phyloP scores from a whole-genome alignment of 1,140 invertebrate species.

The Homalodisca vitripennis region DNA sequence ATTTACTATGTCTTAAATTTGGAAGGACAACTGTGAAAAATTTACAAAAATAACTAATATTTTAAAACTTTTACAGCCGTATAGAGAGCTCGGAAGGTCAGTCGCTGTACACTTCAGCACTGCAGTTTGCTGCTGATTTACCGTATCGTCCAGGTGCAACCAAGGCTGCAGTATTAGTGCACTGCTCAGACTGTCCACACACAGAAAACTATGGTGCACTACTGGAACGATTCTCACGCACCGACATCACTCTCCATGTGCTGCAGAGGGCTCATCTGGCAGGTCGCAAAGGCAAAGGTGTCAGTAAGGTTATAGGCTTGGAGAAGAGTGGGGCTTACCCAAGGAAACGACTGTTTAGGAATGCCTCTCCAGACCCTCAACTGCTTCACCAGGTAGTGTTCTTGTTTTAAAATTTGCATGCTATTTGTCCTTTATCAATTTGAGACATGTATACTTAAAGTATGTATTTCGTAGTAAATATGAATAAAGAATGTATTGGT shows the following conservation, averaged over 20 bases:
- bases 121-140: not conserved
- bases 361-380: not conserved
- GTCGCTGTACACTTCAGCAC: not conserved
- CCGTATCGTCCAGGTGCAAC: not conserved
- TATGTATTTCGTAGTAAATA: no score
- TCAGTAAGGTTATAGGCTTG: conserved; percentile 1
- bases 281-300: not conserved
- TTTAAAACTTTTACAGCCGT: not conserved
- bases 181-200: conserved; percentile 3
- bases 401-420: no score
- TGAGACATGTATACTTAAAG: no score
- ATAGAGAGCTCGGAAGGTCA: not conserved
- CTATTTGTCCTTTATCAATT: no score
- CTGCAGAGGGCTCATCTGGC: not conserved
- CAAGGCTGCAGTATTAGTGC: not conserved
- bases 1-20: no score
- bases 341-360: not conserved
- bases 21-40: no score
- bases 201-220: not conserved
- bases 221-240: not conserved
- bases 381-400: conserved; percentile 1
- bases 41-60: no score
- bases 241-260: not conserved
- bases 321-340: conserved; percentile 19
- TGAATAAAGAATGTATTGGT: no score